Conservation (phyloP, 2,113 vertebrate genomes). For the Castor canadensis region DNA sequence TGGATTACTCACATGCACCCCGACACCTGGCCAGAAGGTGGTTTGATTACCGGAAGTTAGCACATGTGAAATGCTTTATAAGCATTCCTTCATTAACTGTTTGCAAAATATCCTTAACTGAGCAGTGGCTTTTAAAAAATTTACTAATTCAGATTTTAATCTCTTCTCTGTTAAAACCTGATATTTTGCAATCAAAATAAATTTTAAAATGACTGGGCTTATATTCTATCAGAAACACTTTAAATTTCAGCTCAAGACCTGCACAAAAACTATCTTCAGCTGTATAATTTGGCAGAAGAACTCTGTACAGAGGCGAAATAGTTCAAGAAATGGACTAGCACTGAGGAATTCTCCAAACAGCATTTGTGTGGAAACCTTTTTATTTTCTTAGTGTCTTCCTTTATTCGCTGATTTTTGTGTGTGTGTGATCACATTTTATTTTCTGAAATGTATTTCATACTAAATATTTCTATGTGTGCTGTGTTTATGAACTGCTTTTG, state of each 20-base stretch:
- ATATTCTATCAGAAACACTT: background rate
- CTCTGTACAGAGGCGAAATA: background rate
- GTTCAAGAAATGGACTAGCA: background rate
- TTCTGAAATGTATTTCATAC: background rate
- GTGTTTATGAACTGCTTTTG: background rate
- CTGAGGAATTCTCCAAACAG: background rate
- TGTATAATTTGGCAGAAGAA: background rate
- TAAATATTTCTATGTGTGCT: background rate
- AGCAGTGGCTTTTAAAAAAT: background rate
- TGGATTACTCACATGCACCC: too few species aligned
- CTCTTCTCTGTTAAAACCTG: background rate
- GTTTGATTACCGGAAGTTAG: background rate
- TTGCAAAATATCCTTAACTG: background rate
- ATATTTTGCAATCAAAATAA: background rate
- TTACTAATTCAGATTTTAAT: background rate
- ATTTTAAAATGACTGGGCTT: background rate
- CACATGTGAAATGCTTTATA: background rate
- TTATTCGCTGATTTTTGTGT: background rate
- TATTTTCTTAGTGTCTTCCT: background rate
- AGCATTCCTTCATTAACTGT: background rate
- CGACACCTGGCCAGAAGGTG: background rate
- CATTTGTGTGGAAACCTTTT: rapidly evolving
- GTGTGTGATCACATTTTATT: background rate
- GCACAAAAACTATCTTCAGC: background rate
- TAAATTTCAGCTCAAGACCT: background rate